Evolutionary conservation across 2,797 vertebrate genomes (phyloP).

Genomic region (Crocodylus rhombifer): DNA sequence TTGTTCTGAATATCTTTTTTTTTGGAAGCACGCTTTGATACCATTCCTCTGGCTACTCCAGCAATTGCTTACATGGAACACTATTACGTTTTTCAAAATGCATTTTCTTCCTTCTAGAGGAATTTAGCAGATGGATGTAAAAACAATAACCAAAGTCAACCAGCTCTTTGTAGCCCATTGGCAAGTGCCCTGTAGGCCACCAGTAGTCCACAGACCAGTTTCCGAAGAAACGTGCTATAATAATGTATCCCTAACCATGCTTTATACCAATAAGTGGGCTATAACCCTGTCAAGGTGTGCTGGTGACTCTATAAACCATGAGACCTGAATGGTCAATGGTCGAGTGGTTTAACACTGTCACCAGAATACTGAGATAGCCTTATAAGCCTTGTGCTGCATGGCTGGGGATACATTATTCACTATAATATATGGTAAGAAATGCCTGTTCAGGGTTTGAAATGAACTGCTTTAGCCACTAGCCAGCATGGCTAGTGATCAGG

Average conservation of each 20-base stretch:
- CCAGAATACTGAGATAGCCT: conserved; percentile 79
- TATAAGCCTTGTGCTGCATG: conserved; percentile 77
- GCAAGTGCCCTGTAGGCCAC: conserved; percentile 58
- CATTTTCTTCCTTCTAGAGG: accelerated
- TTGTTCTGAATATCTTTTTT: background rate
- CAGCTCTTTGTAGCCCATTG: conserved; percentile 48
- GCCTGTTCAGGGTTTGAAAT: conserved; percentile 70
- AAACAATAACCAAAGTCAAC: background rate
- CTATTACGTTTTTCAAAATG: background rate
- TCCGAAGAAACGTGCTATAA: conserved; percentile 70
- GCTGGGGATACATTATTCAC: conserved; percentile 78
- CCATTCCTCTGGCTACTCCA: background rate
- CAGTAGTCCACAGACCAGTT: conserved; percentile 35
- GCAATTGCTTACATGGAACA: background rate
- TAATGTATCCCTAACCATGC: conserved; percentile 79
- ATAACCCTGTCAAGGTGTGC: conserved; percentile 79
- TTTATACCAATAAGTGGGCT: conserved; percentile 79
- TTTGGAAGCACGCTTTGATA: background rate
- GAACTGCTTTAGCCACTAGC: conserved; percentile 76
- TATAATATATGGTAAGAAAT: conserved; percentile 78
- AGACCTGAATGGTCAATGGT: conserved; percentile 80
- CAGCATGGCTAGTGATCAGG: conserved; percentile 71
- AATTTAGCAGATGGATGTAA: conserved; percentile 14
- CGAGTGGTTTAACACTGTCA: conserved; percentile 79
- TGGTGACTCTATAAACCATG: conserved; percentile 79